phyloP scores from a whole-genome alignment of 2,888 invertebrate genomes.

The Himalopsyche tibetana region DNA sequence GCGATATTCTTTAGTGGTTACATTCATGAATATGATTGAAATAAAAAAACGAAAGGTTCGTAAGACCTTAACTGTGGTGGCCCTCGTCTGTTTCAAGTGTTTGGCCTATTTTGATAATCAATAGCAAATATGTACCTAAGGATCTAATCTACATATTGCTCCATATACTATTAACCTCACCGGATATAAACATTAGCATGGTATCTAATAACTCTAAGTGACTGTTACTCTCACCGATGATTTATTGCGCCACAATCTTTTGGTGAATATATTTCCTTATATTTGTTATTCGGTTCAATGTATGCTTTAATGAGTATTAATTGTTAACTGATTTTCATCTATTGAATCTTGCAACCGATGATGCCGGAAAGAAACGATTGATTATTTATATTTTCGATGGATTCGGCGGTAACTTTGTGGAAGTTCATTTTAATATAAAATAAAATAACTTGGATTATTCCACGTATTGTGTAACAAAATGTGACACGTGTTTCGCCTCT shows the following conservation, averaged over 20 bases:
- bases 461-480: no score
- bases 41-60: not conserved
- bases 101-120: conserved; percentile 38
- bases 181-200: not conserved
- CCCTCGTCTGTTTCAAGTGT: not conserved
- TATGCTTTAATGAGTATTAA: no score
- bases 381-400: no score
- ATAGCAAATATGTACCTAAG: conserved; percentile 31
- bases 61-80: conserved; percentile 9
- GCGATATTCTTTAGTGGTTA: no score
- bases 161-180: conserved; percentile 27
- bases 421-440: no score
- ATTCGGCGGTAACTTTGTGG: no score
- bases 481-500: no score
- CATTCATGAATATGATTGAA: no score
- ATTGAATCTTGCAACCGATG: no score
- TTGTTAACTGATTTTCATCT: no score
- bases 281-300: not conserved
- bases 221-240: not conserved
- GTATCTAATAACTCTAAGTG: not conserved
- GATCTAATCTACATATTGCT: conserved; percentile 39
- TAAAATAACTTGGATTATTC: no score
- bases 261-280: not conserved
- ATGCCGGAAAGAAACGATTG: no score
- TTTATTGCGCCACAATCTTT: not conserved